Conservation (phyloP, 2,797 vertebrate species). For the Parauchenoglanis punctatus region DNA sequence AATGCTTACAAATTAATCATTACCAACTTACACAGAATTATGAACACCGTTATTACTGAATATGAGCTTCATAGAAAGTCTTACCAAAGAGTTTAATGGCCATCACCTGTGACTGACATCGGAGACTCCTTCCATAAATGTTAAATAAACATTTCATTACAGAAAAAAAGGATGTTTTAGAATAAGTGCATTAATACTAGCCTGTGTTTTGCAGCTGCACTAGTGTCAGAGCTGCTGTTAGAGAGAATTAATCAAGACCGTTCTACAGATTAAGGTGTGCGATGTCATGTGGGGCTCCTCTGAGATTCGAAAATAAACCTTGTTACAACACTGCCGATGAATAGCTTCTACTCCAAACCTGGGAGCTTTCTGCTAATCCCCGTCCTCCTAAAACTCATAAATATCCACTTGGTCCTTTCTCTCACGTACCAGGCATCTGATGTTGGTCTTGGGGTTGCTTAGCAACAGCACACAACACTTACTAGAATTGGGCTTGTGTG, state of each 20-base stretch:
- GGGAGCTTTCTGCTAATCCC: slow-evolving; percentile 8
- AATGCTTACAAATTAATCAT: not conserved
- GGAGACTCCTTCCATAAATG: not conserved
- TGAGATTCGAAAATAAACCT: not conserved
- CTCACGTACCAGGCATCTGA: slow-evolving; percentile 32
- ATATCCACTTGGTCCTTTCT: slow-evolving; percentile 42
- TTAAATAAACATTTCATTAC: not conserved
- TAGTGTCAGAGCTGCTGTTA: not conserved
- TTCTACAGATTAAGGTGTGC: not conserved
- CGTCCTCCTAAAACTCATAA: not conserved
- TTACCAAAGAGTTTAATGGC: too few relatives aligned
- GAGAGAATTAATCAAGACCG: not conserved
- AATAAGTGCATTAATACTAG: not conserved
- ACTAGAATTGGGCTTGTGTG: slow-evolving; percentile 32
- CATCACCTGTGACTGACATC: not conserved
- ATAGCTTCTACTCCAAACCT: not conserved
- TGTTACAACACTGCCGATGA: not conserved
- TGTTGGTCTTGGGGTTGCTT: slow-evolving; percentile 52
- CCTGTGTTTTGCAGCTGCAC: not conserved
- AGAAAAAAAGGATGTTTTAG: not conserved
- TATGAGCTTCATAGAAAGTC: not conserved
- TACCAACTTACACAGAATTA: not conserved
- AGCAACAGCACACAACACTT: slow-evolving; percentile 59
- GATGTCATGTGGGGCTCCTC: not conserved
- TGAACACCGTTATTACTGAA: not conserved